Percentiles rank a stretch among this genome's conserved stretches.
Evolutionary conservation across 2,797 vertebrate genomes (phyloP).

Genomic region (Martes flavigula): DNA sequence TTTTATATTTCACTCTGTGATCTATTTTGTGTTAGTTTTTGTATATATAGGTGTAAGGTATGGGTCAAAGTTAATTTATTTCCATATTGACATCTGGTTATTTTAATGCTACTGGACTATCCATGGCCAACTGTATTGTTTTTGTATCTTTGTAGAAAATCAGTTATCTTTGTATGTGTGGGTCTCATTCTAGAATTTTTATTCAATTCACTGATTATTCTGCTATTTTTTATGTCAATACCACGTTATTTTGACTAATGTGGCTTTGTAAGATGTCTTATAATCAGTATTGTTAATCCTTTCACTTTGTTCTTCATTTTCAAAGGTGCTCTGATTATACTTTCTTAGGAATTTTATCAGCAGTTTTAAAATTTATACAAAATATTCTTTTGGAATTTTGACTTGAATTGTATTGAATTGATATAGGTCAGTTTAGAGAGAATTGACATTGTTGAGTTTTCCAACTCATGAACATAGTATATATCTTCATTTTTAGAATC

Average conservation of each 20-base stretch:
- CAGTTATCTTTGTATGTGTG: background rate
- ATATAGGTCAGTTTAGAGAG: background rate
- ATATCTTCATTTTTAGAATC: background rate
- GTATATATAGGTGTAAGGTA: background rate
- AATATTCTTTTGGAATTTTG: background rate
- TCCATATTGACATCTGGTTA: background rate
- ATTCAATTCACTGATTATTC: background rate
- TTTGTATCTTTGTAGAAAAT: background rate
- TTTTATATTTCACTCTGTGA: background rate
- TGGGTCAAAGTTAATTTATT: background rate
- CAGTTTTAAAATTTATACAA: background rate
- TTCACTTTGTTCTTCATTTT: background rate
- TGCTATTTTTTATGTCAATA: background rate
- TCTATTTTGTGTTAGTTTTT: background rate
- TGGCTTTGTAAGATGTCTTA: background rate
- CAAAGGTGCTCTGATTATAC: background rate
- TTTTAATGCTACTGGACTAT: background rate
- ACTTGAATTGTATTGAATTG: background rate
- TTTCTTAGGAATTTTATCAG: background rate
- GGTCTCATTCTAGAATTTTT: background rate
- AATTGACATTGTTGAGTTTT: background rate
- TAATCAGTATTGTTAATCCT: background rate
- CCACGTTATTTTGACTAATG: background rate
- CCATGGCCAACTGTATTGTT: background rate
- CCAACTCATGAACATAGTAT: background rate